A percentile compares a stretch with the other conserved stretches of the same genome.
Conservation (phyloP, 2,113 vertebrate genomes). For the Heptranchias perlo region DNA sequence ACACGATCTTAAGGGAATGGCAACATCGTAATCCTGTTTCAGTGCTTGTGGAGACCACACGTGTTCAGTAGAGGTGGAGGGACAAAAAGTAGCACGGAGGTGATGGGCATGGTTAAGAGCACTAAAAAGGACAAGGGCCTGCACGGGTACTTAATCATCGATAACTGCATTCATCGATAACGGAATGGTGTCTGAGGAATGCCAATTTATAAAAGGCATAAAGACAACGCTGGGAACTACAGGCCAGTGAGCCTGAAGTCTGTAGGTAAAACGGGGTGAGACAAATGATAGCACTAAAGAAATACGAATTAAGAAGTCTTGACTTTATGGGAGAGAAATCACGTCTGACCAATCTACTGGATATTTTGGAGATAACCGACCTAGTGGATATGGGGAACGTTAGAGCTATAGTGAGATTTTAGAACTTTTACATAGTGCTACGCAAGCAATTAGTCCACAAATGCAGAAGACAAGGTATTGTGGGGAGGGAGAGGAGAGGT, state of each 20-base stretch:
- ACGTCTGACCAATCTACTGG: background rate
- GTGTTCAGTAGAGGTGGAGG: background rate
- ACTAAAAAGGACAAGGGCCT: no score
- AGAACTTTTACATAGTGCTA: background rate
- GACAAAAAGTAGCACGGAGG: background rate
- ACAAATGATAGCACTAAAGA: no score
- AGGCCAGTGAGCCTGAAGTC: no score
- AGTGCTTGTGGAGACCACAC: background rate
- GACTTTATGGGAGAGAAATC: no score
- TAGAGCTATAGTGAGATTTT: background rate
- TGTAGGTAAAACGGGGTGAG: no score
- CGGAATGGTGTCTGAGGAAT: no score
- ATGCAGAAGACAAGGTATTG: background rate
- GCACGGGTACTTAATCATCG: no score
- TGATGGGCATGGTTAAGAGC: background rate
- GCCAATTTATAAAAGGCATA: no score
- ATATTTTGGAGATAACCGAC: background rate
- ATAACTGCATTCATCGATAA: no score
- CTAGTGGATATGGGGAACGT: background rate
- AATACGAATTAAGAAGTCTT: no score
- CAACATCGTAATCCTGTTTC: background rate
- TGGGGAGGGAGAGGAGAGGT: background rate
- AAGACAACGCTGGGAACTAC: no score
- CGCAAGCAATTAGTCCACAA: background rate
- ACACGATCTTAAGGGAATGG: background rate